Percentiles rank a stretch among this genome's conserved stretches.
phyloP scores from a whole-genome alignment of 2,888 invertebrate species.

The Heteromyza rotundicornis region DNA sequence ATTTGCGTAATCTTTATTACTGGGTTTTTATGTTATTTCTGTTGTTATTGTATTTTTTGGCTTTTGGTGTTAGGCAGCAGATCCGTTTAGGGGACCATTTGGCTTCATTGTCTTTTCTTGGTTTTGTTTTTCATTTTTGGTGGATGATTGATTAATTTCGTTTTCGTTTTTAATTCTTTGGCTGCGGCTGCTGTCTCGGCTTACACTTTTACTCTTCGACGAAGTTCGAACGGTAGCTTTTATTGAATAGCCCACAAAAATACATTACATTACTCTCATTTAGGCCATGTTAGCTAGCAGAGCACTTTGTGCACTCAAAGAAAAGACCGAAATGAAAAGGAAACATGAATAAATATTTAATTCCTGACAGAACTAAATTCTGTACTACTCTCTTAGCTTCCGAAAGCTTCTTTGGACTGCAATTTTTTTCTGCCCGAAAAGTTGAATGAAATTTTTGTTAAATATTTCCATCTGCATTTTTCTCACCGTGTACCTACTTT shows the following conservation, averaged over 20 bases:
- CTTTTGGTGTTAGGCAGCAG: slow-evolving; percentile 8
- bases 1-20: slow-evolving; percentile 51
- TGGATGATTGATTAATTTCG: slow-evolving; percentile 59
- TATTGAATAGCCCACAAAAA: neutral
- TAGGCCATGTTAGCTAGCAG: too few species aligned
- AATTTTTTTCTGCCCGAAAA: too few species aligned
- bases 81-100: slow-evolving; percentile 16
- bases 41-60: neutral
- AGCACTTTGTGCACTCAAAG: too few species aligned
- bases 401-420: too few species aligned
- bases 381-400: too few species aligned
- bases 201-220: slow-evolving; percentile 23
- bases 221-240: neutral
- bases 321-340: too few species aligned
- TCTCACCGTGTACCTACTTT: too few species aligned
- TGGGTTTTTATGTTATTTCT: slow-evolving; percentile 24
- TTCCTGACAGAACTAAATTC: too few species aligned
- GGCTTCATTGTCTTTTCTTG: slow-evolving; percentile 7
- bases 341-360: too few species aligned
- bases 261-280: too few species aligned
- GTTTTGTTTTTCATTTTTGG: slow-evolving; percentile 20
- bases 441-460: too few species aligned
- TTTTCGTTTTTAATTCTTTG: slow-evolving; percentile 42
- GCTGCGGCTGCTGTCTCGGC: slow-evolving; percentile 12
- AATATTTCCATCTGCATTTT: too few species aligned